phyloP scores from a whole-genome alignment of 1,140 invertebrate genomes.

The Oscheius sp. region DNA sequence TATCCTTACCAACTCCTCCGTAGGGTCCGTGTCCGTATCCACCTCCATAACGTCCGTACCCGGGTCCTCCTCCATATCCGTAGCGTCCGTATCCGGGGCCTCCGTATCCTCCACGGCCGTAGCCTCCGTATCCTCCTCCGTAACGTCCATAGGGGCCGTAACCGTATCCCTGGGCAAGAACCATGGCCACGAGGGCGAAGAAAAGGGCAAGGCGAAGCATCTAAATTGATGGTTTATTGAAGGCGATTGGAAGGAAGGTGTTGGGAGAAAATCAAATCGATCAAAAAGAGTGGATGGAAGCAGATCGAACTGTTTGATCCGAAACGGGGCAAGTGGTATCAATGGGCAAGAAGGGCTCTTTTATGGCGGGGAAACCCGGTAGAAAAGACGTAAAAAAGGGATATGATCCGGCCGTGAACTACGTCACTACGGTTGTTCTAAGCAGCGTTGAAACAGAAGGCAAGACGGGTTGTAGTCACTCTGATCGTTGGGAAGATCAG shows the following conservation, averaged over 20 bases:
- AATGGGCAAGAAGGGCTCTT: too few relatives aligned
- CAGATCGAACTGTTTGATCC: not conserved
- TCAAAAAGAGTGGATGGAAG: not conserved
- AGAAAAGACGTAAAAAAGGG: not conserved
- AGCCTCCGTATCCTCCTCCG: constrained; percentile 7
- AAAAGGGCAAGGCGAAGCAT: constrained; percentile 20
- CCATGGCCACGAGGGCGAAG: constrained; percentile 8
- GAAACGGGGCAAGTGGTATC: not conserved
- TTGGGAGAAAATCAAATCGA: not conserved
- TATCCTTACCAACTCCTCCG: not conserved
- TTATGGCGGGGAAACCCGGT: not conserved
- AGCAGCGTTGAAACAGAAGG: too few relatives aligned
- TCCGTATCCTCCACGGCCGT: constrained; percentile 12
- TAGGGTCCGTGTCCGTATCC: not conserved
- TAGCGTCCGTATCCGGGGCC: not conserved
- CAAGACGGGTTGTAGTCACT: too few relatives aligned
- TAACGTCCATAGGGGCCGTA: constrained; percentile 15
- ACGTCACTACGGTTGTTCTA: too few relatives aligned
- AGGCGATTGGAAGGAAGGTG: not conserved
- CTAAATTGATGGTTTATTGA: not conserved
- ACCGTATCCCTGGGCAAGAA: constrained; percentile 17
- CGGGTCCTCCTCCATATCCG: too few relatives aligned
- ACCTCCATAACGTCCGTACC: not conserved
- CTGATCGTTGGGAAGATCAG: too few relatives aligned
- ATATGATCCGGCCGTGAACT: not conserved